Evolutionary conservation across 2,797 vertebrate genomes (phyloP), one percentile per base, ranked within the genome.

Genomic region (Malurus splendens): DNA sequence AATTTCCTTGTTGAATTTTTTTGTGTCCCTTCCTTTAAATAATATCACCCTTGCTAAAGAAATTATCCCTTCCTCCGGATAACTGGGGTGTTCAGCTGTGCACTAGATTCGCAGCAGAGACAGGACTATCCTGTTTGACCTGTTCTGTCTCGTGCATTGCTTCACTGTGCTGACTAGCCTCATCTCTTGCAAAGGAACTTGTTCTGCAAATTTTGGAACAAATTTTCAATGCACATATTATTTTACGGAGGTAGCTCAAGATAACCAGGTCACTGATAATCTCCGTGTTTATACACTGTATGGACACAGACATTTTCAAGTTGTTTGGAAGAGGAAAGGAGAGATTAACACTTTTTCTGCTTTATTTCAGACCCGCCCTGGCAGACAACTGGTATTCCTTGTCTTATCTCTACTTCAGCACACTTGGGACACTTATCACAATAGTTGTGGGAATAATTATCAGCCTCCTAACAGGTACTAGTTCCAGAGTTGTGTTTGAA

Each of bases 381-480:
- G 98, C 98, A 92, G 97, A 98, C 84, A 96, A 92, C 82, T 98
- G 98, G 98, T 99, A 99, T 96, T 99, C 98, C 20, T 72, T 99
- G 80, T 99, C 99, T 45, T 99, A 99, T 89, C 96, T 99, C 54
- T 99, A 99, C 97, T 98, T 99, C 96, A 98, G 98, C 85, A 98
- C 98, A 10, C 20, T 98, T 87, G 99, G 99, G 77, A 98, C 98
- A 11, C 86, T 99, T 55, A 79, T 90, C 59, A 96, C 97, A 4
- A 8, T 99, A 50, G 10, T 41, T 11, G 96, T 98, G 85, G 99
- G 99, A 71, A 90, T 98, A 48, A 94, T 98, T 41, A 74, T 97
- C 91, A 99, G 99, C 92, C 84, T 99, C 28, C n/a, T 97, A 45
- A 97, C 98, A 97, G 98, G 99, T 98, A 97, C 60, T 32, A 66